Percentiles rank a stretch among this genome's conserved stretches.
Evolutionary conservation across 2,113 vertebrate species (phyloP).

Genomic region (Picathartes gymnocephalus): DNA sequence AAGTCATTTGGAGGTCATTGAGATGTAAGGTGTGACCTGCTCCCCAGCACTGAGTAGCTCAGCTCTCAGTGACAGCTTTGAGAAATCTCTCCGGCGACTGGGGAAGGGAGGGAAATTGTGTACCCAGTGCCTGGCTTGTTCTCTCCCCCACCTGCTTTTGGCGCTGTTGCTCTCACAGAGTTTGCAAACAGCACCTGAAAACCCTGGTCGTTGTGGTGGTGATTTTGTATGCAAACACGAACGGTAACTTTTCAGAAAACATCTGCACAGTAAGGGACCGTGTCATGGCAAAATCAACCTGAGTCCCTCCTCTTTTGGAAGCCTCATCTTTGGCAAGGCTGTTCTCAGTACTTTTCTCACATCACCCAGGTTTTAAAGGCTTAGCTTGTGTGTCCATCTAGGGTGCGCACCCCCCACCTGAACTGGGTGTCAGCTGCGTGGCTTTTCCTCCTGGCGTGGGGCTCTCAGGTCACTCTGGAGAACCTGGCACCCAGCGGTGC

Average conservation of each 20-base stretch:
- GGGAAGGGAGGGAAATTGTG: accelerated
- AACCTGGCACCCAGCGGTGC: accelerated
- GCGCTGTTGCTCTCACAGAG: background rate
- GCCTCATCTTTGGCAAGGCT: background rate
- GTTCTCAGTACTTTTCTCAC: background rate
- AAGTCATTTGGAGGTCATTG: constrained; percentile 47
- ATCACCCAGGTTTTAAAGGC: background rate
- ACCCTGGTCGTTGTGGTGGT: background rate
- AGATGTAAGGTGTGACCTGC: background rate
- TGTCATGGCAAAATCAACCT: background rate
- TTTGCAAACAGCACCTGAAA: background rate
- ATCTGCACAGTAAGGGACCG: background rate
- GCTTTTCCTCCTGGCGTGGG: background rate
- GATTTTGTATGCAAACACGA: background rate
- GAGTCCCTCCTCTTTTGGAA: background rate
- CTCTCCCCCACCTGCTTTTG: background rate
- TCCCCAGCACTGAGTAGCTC: background rate
- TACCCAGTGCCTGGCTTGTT: background rate
- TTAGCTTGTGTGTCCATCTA: background rate
- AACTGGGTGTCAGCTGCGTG: background rate
- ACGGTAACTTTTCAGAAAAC: background rate
- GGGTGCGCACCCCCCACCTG: too few species aligned
- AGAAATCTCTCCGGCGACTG: background rate
- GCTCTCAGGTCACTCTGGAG: background rate
- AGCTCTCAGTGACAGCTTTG: background rate